Conservation (phyloP, 2,888 invertebrate genomes). For the Nudaria mundana region DNA sequence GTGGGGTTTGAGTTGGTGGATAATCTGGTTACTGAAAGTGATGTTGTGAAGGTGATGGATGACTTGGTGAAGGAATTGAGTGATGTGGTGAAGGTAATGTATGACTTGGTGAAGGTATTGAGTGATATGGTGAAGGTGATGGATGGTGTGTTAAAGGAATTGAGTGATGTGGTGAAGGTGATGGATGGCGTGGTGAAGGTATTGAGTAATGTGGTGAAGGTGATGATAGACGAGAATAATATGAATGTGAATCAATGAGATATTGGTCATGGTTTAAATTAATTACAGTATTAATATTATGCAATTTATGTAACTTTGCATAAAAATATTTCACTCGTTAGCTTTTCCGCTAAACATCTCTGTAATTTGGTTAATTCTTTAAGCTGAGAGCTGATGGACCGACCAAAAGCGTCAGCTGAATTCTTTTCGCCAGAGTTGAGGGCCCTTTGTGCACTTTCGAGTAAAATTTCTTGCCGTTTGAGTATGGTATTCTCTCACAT, state of each 20-base stretch:
- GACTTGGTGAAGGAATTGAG: neutral
- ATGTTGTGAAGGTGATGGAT: neutral
- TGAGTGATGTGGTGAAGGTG: neutral
- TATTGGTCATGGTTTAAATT: neutral
- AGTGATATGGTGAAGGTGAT: neutral
- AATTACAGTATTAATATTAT: neutral
- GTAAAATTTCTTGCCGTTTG: neutral
- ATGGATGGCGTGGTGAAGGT: neutral
- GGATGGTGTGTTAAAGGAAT: neutral
- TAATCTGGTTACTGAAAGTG: neutral
- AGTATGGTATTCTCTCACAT: neutral
- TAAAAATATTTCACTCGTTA: neutral
- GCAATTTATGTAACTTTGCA: neutral
- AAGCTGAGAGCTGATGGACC: neutral
- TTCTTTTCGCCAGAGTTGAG: neutral
- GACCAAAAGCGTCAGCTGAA: constrained; percentile 2
- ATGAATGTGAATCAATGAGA: neutral
- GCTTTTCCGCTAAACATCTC: neutral
- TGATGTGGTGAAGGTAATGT: neutral
- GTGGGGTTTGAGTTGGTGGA: neutral
- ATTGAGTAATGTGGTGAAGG: neutral
- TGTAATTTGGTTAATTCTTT: neutral
- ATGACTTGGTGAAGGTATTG: neutral
- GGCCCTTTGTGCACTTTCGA: neutral
- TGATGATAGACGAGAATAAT: neutral